phyloP scores from a whole-genome alignment of 92 coral and sea anemone genomes.

The Epizoanthus stellaris region DNA sequence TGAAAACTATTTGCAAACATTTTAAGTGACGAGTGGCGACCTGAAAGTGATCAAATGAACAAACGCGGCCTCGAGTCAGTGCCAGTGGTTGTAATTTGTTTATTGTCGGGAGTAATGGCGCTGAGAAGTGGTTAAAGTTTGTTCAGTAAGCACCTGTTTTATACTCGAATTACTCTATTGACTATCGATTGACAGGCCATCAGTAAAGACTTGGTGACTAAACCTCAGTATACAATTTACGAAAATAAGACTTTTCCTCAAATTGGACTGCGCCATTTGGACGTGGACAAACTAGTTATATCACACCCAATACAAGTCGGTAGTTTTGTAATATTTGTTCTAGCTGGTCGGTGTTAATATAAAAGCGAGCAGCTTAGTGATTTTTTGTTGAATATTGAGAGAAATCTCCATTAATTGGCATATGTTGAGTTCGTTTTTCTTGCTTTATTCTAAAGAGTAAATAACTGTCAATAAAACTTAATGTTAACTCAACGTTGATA shows the following conservation, averaged over 20 bases:
- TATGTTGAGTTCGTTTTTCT: conserved; percentile 34
- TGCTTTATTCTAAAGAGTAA: conserved; percentile 2
- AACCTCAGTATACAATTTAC: not conserved
- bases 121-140: conserved; percentile 15
- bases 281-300: no score
- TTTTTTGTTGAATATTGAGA: conserved; percentile 22
- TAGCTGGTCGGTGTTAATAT: not conserved
- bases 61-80: no score
- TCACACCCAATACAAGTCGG: not conserved
- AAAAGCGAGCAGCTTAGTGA: not conserved
- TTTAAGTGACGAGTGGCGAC: no score
- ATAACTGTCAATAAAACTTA: conserved; percentile 24
- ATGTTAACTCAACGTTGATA: not conserved
- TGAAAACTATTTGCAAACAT: no score
- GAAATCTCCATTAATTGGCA: conserved; percentile 9
- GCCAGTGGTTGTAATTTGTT: conserved; percentile 16
- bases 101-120: conserved; percentile 24
- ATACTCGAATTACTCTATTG: conserved; percentile 18
- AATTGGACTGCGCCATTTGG: not conserved
- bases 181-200: not conserved
- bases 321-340: conserved; percentile 1
- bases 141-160: conserved; percentile 21
- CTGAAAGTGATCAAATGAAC: no score
- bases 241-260: no score
- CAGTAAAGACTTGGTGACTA: not conserved